phyloP scores from a whole-genome alignment of 2,113 vertebrate species.

The Aspiorhynchus laticeps region DNA sequence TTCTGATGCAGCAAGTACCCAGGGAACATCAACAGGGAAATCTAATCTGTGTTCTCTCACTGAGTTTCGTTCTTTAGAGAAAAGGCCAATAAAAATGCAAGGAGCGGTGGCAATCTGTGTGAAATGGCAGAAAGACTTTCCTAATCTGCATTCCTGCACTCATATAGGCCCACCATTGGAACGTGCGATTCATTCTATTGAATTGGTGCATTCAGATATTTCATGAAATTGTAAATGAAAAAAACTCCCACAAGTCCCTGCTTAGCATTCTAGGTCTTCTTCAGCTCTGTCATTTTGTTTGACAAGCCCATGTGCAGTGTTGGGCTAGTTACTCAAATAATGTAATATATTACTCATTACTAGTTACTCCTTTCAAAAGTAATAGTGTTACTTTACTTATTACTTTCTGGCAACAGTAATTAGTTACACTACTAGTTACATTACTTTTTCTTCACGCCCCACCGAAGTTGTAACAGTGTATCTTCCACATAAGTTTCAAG shows the following conservation, averaged over 20 bases:
- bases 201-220: neutral
- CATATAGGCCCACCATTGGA: neutral
- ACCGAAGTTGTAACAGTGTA: no score
- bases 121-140: neutral
- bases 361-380: no score
- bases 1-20: neutral
- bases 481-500: no score
- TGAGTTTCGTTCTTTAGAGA: conserved; percentile 17
- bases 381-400: no score
- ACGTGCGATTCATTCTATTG: neutral
- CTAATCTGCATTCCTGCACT: neutral
- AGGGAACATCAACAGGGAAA: conserved; percentile 20
- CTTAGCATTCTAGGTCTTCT: neutral
- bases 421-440: no score
- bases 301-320: neutral
- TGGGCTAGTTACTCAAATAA: no score
- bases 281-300: neutral
- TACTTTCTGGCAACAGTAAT: no score
- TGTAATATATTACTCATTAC: no score
- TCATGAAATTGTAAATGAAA: neutral
- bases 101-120: neutral
- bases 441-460: no score
- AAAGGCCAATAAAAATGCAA: neutral
- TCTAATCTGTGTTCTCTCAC: conserved; percentile 3
- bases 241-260: neutral